phyloP scores from a whole-genome alignment of 2,888 invertebrate genomes.

The Ectemnius cavifrons region DNA sequence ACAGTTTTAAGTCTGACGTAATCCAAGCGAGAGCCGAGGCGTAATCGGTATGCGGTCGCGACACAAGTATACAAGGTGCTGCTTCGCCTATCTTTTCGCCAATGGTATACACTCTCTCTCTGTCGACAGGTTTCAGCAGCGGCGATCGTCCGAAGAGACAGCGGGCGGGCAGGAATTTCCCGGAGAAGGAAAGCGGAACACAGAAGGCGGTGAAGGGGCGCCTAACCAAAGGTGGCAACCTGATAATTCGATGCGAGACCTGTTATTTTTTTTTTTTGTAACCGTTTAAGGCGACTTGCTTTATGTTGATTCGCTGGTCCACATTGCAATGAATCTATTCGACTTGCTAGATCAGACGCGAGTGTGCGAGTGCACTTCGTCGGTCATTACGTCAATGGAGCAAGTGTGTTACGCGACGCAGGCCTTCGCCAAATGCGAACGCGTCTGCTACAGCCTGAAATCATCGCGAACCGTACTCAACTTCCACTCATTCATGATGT shows the following conservation, averaged over 20 bases:
- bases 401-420: constrained; percentile 17
- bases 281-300: constrained; percentile 39
- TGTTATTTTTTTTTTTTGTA: background rate
- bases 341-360: background rate
- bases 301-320: constrained; percentile 14
- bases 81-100: background rate
- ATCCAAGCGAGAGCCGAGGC: constrained; percentile 33
- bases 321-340: too few relatives aligned
- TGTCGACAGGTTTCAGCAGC: background rate
- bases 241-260: constrained; percentile 35
- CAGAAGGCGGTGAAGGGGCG: constrained; percentile 26
- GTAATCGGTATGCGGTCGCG: constrained; percentile 49
- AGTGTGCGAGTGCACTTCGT: constrained; percentile 11
- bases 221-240: constrained; percentile 14
- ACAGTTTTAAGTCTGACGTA: constrained; percentile 62
- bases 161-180: background rate
- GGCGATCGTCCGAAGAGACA: too few relatives aligned
- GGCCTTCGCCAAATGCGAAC: constrained; percentile 18
- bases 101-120: too few relatives aligned
- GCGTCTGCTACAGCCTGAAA: constrained; percentile 17
- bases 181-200: constrained; percentile 45
- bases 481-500: constrained; percentile 10
- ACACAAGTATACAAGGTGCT: constrained; percentile 40
- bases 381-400: constrained; percentile 1
- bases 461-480: background rate